Evolutionary conservation across 1,140 invertebrate genomes (phyloP).

Genomic region (Ostrea edulis): DNA sequence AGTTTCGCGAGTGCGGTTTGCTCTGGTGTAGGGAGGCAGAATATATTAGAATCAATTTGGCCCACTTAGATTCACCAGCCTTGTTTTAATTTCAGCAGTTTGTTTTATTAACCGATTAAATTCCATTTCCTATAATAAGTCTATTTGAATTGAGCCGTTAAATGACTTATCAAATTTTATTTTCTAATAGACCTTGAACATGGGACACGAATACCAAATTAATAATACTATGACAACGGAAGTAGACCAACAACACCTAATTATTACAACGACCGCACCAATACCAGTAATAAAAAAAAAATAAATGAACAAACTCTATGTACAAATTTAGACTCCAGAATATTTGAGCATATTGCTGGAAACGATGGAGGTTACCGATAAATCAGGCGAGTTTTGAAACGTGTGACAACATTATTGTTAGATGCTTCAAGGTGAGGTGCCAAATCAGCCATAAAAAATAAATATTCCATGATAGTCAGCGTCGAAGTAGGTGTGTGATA

Average conservation of each 20-base stretch:
- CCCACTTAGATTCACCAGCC: background rate
- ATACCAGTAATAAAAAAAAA: background rate
- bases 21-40: conserved; percentile 13
- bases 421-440: conserved; percentile 14
- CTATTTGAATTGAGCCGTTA: background rate
- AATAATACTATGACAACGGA: background rate
- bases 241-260: background rate
- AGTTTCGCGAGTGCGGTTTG: background rate
- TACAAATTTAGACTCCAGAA: background rate
- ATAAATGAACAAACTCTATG: background rate
- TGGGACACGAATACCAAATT: background rate
- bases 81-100: background rate
- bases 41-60: conserved; percentile 23
- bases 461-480: conserved; percentile 13
- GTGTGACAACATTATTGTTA: conserved; percentile 17
- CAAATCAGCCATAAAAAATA: conserved; percentile 23
- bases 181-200: background rate
- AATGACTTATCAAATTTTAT: background rate
- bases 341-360: background rate
- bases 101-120: conserved; percentile 38
- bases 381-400: background rate
- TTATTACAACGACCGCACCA: background rate
- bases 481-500: conserved; percentile 20
- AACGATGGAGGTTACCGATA: background rate
- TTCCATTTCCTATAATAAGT: background rate